These are phyloP conservation scores for Eueremaeus valkanovi DNA, from an alignment of 2,888 invertebrate species.

Conservation along the genomic window DNA sequence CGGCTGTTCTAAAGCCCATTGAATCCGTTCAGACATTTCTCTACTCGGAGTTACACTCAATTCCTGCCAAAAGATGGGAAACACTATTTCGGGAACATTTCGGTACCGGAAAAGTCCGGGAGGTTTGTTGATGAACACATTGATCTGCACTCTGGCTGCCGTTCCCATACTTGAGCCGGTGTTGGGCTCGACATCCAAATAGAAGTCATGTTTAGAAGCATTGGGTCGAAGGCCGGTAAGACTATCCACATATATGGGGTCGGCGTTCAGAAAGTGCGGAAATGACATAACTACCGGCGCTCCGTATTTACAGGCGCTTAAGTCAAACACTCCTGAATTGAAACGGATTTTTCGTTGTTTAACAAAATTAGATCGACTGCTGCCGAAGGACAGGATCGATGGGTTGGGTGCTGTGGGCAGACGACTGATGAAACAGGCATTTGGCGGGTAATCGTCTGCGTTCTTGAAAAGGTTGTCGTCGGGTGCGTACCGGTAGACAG, in stretches of 20 bases:
- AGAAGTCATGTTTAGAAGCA: constrained; percentile 64
- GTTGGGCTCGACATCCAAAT: constrained; percentile 69
- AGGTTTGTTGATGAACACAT: constrained; percentile 51
- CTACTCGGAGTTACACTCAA: constrained; percentile 23
- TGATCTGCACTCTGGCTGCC: constrained; percentile 71
- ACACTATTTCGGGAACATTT: constrained; percentile 43
- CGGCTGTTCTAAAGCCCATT: constrained; percentile 34
- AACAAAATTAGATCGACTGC: not conserved
- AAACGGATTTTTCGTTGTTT: constrained; percentile 1
- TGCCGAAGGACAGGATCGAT: not conserved
- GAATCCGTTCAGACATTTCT: constrained; percentile 36
- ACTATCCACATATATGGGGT: constrained; percentile 61
- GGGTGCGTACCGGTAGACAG: constrained; percentile 37
- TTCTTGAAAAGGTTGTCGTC: constrained; percentile 26
- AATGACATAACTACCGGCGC: constrained; percentile 77
- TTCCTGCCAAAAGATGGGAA: constrained; percentile 45
- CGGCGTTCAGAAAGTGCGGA: constrained; percentile 75
- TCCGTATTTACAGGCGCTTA: constrained; percentile 52
- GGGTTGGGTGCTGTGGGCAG: constrained; percentile 30
- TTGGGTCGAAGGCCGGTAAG: constrained; percentile 66
- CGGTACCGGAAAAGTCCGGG: constrained; percentile 41
- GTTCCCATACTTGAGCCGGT: constrained; percentile 42
- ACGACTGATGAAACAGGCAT: constrained; percentile 36
- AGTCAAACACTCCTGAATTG: constrained; percentile 42
- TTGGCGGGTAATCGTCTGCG: constrained; percentile 33